Conservation (phyloP, 2,888 invertebrate species). For the Lithophane semibrunnea region DNA sequence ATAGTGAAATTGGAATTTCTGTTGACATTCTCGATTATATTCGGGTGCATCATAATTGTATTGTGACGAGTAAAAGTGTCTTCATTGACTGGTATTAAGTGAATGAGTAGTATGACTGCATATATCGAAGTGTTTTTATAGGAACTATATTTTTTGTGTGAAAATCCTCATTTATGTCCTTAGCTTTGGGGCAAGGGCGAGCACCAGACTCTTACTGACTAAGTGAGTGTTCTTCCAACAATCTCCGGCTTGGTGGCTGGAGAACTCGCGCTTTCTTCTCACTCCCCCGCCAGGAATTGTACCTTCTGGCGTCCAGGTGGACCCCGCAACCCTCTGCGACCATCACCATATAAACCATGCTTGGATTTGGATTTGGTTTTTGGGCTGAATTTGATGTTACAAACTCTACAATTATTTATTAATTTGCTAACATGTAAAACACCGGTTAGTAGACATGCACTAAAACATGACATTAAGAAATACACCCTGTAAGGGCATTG, state of each 20-base stretch:
- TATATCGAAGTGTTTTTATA: neutral
- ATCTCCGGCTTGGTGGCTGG: too few relatives aligned
- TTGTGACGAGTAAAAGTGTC: slow-evolving; percentile 9
- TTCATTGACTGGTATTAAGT: too few relatives aligned
- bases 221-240: neutral
- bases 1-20: neutral
- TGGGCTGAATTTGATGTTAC: neutral
- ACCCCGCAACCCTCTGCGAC: neutral
- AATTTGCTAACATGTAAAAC: too few relatives aligned
- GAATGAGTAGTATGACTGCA: neutral
- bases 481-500: too few relatives aligned
- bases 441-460: too few relatives aligned
- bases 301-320: too few relatives aligned
- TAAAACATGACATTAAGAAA: too few relatives aligned
- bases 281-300: neutral
- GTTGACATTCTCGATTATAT: neutral
- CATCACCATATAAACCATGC: neutral
- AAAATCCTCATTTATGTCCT: too few relatives aligned
- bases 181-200: fast-evolving
- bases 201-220: neutral
- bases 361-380: neutral
- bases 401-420: neutral
- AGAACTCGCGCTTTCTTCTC: too few relatives aligned
- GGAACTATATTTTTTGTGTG: neutral
- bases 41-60: neutral